Evolutionary conservation across 2,888 invertebrate species (phyloP).

Genomic region (Brachylomia viminalis): DNA sequence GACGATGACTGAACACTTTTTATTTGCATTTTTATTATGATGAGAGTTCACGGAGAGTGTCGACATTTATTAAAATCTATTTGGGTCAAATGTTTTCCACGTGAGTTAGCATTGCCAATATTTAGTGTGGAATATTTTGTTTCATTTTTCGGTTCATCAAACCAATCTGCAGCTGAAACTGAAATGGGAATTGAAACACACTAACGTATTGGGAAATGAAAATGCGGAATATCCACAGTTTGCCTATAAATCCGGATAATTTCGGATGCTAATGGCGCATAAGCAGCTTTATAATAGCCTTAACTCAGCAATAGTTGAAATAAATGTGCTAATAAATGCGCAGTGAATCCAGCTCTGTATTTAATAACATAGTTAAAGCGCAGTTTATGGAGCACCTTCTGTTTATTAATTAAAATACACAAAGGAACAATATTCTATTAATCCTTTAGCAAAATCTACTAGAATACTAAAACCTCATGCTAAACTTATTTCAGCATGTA

Average conservation of each 20-base stretch:
- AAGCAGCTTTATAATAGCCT: conserved; percentile 54
- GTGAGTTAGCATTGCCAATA: conserved; percentile 2
- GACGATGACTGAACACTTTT: conserved; percentile 73
- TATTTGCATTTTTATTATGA: conserved; percentile 60
- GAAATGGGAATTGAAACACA: conserved; percentile 76
- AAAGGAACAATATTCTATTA: conserved; percentile 20
- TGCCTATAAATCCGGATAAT: conserved; percentile 69
- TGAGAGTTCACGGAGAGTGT: conserved; percentile 65
- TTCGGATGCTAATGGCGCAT: conserved; percentile 58
- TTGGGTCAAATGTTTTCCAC: conserved; percentile 28
- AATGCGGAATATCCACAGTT: conserved; percentile 60
- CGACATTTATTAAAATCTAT: conserved; percentile 41
- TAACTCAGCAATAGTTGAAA: conserved; percentile 59
- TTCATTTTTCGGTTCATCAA: conserved; percentile 48
- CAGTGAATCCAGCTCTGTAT: conserved; percentile 28
- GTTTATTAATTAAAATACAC: conserved; percentile 23
- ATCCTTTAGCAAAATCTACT: conserved; percentile 11
- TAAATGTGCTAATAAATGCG: conserved; percentile 57
- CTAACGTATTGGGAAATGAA: conserved; percentile 68
- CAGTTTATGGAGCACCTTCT: conserved; percentile 26
- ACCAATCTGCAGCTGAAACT: conserved; percentile 74
- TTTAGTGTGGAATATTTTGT: conserved; percentile 11
- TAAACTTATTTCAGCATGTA: conserved; percentile 34
- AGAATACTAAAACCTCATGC: conserved; percentile 11
- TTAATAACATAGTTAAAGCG: conserved; percentile 39